Conservation (phyloP, 2,888 invertebrate genomes). For the Halictus quadricinctus region DNA sequence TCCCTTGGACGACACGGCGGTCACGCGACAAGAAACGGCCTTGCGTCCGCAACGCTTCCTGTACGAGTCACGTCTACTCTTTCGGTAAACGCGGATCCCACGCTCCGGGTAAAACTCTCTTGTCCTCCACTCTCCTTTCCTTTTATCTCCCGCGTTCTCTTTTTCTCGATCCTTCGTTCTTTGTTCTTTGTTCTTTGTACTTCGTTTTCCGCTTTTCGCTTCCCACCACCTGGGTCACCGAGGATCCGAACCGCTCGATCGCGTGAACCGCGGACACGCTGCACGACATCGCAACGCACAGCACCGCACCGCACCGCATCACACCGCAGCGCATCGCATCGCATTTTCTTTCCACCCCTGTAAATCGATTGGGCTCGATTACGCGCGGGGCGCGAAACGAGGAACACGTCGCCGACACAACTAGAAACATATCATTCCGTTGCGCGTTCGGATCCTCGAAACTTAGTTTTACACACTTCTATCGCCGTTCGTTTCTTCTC, state of each 20-base stretch:
- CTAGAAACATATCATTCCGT: neutral
- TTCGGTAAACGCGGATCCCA: constrained; percentile 77
- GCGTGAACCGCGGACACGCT: neutral
- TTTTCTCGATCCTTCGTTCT: neutral
- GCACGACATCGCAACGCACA: neutral
- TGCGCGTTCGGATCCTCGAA: constrained; percentile 7
- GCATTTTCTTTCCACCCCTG: neutral
- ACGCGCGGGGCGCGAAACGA: neutral
- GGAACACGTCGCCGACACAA: neutral
- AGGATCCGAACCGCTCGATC: constrained; percentile 3
- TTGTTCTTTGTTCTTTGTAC: neutral
- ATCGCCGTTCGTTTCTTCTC: neutral
- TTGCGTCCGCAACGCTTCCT: constrained; percentile 81
- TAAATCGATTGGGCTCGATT: neutral
- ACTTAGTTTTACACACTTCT: neutral
- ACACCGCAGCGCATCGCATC: neutral
- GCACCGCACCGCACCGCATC: neutral
- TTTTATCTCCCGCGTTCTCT: neutral
- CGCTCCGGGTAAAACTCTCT: neutral
- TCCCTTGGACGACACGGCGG: constrained; percentile 77
- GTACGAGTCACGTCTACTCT: constrained; percentile 80
- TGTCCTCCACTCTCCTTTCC: neutral
- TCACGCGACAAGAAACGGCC: constrained; percentile 79
- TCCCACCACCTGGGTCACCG: neutral
- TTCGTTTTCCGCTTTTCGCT: neutral